Conservation (phyloP, 2,888 invertebrate genomes). For the Cephus pygmeus region DNA sequence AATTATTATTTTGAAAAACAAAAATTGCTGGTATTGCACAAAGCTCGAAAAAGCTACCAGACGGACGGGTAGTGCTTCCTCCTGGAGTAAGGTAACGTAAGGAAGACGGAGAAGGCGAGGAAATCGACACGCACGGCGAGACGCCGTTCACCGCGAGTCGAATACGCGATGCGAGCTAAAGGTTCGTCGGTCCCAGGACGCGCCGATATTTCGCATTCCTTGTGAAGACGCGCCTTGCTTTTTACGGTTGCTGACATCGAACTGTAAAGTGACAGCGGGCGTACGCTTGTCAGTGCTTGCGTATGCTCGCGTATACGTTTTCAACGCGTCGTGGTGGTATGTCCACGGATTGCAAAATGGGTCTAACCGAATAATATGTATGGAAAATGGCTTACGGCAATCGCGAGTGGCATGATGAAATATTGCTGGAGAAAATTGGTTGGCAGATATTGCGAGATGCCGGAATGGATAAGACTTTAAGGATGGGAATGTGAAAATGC, state of each 20-base stretch:
- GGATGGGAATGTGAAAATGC: not conserved
- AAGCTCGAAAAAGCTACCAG: not conserved
- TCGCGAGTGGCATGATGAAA: not conserved
- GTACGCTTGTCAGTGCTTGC: not conserved
- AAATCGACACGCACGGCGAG: constrained; percentile 1
- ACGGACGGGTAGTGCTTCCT: not conserved
- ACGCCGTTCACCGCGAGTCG: not conserved
- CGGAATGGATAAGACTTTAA: not conserved
- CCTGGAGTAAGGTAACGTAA: not conserved
- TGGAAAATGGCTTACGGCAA: not conserved
- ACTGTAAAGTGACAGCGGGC: constrained; percentile 1
- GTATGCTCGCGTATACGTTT: not conserved
- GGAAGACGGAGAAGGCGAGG: not conserved
- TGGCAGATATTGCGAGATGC: not conserved
- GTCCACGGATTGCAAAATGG: not conserved
- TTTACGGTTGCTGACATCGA: not conserved
- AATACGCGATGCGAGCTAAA: not conserved
- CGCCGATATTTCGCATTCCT: constrained; percentile 5
- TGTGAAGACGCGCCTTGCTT: not conserved
- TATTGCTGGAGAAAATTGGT: not conserved
- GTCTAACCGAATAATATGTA: not conserved
- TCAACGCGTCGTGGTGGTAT: not conserved
- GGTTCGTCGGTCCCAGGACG: not conserved
- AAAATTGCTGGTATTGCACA: not conserved
- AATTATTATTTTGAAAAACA: not conserved